Conservation (phyloP, 2,888 invertebrate species). For the Sinodicranocentrus sp. region DNA sequence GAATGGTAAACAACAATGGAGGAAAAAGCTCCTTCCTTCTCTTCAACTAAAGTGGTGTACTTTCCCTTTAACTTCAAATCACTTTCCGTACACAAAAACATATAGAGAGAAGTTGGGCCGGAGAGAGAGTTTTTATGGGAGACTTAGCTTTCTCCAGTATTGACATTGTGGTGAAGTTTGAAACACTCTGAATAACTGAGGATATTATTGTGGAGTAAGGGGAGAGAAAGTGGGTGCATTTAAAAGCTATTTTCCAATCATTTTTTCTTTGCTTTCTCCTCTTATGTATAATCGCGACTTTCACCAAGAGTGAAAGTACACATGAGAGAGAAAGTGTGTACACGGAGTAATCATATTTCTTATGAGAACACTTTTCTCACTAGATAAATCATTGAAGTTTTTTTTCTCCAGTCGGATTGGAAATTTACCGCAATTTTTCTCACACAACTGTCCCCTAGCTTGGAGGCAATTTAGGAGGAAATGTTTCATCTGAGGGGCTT, state of each 20-base stretch:
- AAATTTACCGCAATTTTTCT: constrained; percentile 49
- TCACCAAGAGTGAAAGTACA: too few relatives aligned
- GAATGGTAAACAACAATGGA: constrained; percentile 35
- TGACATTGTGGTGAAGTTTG: neutral
- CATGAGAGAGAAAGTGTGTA: constrained; percentile 4
- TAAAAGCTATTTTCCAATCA: constrained; percentile 24
- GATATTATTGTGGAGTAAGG: constrained; percentile 8
- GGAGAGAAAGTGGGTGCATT: neutral
- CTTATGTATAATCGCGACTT: neutral
- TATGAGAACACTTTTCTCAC: constrained; percentile 50
- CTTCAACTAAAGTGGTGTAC: constrained; percentile 4
- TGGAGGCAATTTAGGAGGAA: too few relatives aligned
- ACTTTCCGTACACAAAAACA: too few relatives aligned
- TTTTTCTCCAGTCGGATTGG: constrained; percentile 54
- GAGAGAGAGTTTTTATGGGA: neutral
- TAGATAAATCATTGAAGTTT: constrained; percentile 65
- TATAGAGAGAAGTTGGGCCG: too few relatives aligned
- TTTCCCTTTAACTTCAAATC: constrained; percentile 34
- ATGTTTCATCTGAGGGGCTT: too few relatives aligned
- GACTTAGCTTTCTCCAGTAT: neutral
- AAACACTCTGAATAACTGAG: constrained; percentile 4
- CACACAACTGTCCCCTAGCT: constrained; percentile 13
- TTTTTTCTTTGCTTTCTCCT: neutral
- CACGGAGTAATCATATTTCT: constrained; percentile 33
- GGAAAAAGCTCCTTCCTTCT: neutral